Percentiles rank a stretch among this genome's conserved stretches.
Evolutionary conservation across 2,113 vertebrate genomes (phyloP).

Genomic region (Antechinus stuartii): DNA sequence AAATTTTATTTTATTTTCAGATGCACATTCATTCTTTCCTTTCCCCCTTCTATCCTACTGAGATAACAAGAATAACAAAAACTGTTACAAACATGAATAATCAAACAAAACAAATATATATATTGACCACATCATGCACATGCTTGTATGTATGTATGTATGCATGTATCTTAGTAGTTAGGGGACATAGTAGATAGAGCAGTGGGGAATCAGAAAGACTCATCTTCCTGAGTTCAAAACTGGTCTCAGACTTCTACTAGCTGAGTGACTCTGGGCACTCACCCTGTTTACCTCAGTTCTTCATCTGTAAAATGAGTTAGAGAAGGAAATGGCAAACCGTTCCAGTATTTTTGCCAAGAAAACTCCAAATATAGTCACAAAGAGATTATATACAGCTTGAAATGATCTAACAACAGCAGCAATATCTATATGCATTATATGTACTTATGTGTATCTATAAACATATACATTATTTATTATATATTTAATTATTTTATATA

Average conservation of each 20-base stretch:
- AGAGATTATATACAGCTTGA: no score
- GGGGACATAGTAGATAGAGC: background rate
- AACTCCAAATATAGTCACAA: no score
- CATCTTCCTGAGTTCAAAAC: background rate
- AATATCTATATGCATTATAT: no score
- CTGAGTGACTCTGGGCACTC: background rate
- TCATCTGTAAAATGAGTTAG: no score
- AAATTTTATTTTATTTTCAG: slow-evolving; percentile 1
- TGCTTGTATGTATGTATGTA: no score
- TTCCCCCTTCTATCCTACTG: background rate
- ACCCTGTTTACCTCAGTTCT: background rate
- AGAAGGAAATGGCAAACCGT: no score
- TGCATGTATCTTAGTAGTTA: no score
- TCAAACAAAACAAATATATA: background rate
- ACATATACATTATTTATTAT: background rate
- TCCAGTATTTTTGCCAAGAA: no score
- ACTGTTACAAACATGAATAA: background rate
- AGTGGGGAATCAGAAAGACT: background rate
- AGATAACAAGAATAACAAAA: background rate
- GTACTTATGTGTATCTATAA: background rate
- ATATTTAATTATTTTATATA: background rate
- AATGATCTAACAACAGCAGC: no score
- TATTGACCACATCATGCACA: background rate
- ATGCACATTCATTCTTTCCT: background rate
- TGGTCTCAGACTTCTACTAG: background rate